A percentile compares a stretch with the other conserved stretches of the same genome.
Conservation (phyloP, 2,113 vertebrate species). For the Pseudolaguvia tuberculata region DNA sequence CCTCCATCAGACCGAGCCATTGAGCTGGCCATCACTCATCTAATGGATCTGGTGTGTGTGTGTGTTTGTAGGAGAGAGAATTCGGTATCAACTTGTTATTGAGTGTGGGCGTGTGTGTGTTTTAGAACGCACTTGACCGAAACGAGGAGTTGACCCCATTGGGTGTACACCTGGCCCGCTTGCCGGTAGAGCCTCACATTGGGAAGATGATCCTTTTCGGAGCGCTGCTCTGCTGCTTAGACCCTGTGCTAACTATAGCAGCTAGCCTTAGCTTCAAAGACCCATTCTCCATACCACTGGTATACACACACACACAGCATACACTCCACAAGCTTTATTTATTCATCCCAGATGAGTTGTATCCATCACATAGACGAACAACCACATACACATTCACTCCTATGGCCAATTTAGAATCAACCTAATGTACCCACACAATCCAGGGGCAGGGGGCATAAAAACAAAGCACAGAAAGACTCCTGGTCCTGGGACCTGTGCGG, state of each 20-base stretch:
- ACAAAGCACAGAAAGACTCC: too few species aligned
- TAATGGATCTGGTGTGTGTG: conserved; percentile 82
- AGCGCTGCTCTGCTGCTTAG: conserved; percentile 88
- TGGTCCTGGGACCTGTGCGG: too few species aligned
- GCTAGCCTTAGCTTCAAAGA: conserved; percentile 98
- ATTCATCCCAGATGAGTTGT: too few species aligned
- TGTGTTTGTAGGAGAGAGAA: neutral
- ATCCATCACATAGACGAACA: too few species aligned
- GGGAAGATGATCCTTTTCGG: conserved; percentile 98
- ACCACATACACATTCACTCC: too few species aligned
- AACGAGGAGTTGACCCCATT: conserved; percentile 87
- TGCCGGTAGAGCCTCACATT: conserved; percentile 94
- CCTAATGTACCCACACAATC: too few species aligned
- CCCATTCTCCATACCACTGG: conserved; percentile 95
- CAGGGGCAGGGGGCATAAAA: too few species aligned
- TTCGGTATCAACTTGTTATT: neutral
- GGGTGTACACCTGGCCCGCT: conserved; percentile 86
- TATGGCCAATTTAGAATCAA: too few species aligned
- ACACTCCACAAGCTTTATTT: too few species aligned
- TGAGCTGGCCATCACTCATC: conserved; percentile 82
- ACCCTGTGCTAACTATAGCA: conserved; percentile 93
- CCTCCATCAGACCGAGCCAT: conserved; percentile 80
- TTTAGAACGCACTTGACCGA: conserved; percentile 87
- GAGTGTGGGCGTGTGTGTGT: conserved; percentile 16
- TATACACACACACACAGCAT: conserved; percentile 54